These are phyloP conservation scores for Tetragonula clypearis DNA, from an alignment of 1,140 invertebrate genomes.

Conservation along the genomic window DNA sequence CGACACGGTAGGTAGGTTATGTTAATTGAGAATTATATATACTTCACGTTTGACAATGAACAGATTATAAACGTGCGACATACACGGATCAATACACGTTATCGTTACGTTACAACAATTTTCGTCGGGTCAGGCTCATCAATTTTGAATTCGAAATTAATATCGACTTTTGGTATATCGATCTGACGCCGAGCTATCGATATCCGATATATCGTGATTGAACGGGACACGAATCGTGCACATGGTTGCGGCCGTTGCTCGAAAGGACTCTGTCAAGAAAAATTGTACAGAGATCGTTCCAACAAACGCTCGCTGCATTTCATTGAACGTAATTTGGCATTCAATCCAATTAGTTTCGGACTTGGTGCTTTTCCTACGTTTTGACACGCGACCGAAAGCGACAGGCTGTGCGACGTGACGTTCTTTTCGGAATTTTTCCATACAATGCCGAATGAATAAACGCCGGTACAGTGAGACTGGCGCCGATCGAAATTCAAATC, in stretches of 20 bases:
- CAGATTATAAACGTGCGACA: too few species aligned
- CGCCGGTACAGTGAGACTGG: not conserved
- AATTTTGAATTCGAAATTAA: not conserved
- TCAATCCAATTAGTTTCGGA: too few species aligned
- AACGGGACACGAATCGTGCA: not conserved
- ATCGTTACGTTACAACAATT: not conserved
- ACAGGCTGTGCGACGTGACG: too few species aligned
- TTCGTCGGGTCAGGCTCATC: not conserved
- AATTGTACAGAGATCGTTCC: not conserved
- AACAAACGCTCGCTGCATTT: not conserved
- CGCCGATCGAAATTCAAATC: not conserved
- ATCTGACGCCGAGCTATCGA: conserved; percentile 8
- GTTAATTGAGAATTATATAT: not conserved
- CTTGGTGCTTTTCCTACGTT: not conserved
- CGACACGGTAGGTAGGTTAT: not conserved
- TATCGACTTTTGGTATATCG: not conserved
- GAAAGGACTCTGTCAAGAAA: not conserved
- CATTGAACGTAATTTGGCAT: not conserved
- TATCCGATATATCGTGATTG: not conserved
- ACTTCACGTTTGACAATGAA: not conserved
- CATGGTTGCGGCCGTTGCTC: not conserved
- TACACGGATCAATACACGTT: not conserved
- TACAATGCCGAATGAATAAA: not conserved
- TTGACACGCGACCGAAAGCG: not conserved
- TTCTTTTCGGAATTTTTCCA: not conserved